phyloP scores from a whole-genome alignment of 2,113 vertebrate species.

The Myrmecophaga tridactyla region DNA sequence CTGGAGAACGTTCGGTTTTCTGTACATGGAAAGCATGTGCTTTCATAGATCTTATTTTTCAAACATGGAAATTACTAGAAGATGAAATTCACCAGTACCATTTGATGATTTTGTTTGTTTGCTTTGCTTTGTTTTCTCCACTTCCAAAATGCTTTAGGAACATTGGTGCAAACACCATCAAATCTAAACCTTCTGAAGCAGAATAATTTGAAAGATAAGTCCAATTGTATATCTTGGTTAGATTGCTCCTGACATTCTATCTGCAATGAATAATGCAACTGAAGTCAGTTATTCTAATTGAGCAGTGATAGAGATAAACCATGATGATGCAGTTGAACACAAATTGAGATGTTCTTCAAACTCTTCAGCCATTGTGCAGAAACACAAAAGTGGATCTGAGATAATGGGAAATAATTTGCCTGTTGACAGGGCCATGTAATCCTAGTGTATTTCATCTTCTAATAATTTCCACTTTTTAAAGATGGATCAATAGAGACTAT shows the following conservation, averaged over 20 bases:
- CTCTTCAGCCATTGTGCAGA: conserved; percentile 31
- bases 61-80: conserved; percentile 49
- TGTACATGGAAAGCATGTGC: not conserved
- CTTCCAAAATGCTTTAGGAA: conserved; percentile 37
- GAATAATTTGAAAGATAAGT: conserved; percentile 22
- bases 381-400: conserved; percentile 43
- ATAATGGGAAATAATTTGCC: conserved; percentile 61
- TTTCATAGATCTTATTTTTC: conserved; percentile 17
- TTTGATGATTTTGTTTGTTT: not conserved
- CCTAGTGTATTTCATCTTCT: conserved; percentile 57
- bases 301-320: not conserved
- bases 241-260: conserved; percentile 23
- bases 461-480: conserved; percentile 68
- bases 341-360: conserved; percentile 47
- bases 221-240: conserved; percentile 1
- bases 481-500: conserved; percentile 49
- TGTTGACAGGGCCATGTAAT: conserved; percentile 43
- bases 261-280: conserved; percentile 3
- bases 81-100: conserved; percentile 32
- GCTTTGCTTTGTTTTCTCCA: conserved; percentile 19
- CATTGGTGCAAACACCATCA: not conserved
- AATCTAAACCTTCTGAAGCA: not conserved
- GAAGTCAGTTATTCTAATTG: not conserved
- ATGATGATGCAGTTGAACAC: conserved; percentile 34
- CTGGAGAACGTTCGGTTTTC: not conserved